These are phyloP conservation scores for Podabrus alpinus DNA, from an alignment of 2,888 invertebrate species.

Conservation along the genomic window DNA sequence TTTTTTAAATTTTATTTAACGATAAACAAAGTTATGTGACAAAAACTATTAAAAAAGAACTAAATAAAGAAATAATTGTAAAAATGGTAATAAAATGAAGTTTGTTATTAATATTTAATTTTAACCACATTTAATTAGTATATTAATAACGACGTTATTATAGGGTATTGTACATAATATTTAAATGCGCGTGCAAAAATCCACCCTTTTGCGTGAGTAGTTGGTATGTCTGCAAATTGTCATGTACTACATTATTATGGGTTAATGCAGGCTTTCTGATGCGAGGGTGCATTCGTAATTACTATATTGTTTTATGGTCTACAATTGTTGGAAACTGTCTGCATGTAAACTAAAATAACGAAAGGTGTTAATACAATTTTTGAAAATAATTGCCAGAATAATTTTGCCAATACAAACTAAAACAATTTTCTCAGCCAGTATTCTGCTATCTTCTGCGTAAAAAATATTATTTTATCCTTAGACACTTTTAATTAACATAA, in stretches of 20 bases:
- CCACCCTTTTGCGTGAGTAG: slow-evolving; percentile 36
- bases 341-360: neutral
- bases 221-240: slow-evolving; percentile 38
- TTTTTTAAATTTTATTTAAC: neutral
- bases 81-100: neutral
- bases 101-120: neutral
- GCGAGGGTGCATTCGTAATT: slow-evolving; percentile 36
- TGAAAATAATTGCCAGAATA: neutral
- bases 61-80: neutral
- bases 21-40: neutral
- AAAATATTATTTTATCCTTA: too few relatives aligned
- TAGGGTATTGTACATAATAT: neutral
- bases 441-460: too few relatives aligned
- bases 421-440: too few relatives aligned
- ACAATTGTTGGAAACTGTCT: slow-evolving; percentile 5
- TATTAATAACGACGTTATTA: neutral
- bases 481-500: neutral
- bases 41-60: neutral
- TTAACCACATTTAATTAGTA: neutral
- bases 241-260: slow-evolving; percentile 33
- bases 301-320: slow-evolving; percentile 15
- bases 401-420: neutral
- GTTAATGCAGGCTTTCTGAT: slow-evolving; percentile 30
- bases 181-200: slow-evolving; percentile 32
- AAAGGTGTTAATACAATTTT: neutral